phyloP scores from a whole-genome alignment of 2,113 vertebrate genomes.

The Silurus glanis region DNA sequence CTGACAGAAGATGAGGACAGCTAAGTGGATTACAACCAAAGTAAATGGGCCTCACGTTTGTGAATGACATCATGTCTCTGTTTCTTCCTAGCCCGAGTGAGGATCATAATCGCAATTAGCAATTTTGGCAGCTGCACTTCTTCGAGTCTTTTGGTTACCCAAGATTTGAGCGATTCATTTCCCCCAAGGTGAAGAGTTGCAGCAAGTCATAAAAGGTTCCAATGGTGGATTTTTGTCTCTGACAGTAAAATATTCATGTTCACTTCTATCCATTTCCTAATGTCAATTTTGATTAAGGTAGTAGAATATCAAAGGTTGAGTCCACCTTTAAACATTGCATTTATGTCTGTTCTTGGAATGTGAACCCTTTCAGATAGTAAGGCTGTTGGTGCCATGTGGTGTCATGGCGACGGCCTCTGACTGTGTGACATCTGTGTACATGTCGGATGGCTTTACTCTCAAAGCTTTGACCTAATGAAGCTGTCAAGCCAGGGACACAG shows the following conservation, averaged over 20 bases:
- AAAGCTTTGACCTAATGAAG: slow-evolving; percentile 45
- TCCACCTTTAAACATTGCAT: neutral
- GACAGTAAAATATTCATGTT: neutral
- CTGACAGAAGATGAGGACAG: slow-evolving; percentile 2
- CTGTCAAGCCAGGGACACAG: slow-evolving; percentile 29
- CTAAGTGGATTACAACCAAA: slow-evolving; percentile 44
- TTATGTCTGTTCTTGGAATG: slow-evolving; percentile 7
- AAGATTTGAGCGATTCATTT: neutral
- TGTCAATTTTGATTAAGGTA: neutral
- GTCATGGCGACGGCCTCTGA: slow-evolving; percentile 42
- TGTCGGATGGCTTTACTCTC: slow-evolving; percentile 16
- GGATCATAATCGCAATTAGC: slow-evolving; percentile 1
- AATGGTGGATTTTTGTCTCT: neutral
- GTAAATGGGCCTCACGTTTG: slow-evolving; percentile 34
- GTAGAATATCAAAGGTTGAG: neutral
- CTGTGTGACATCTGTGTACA: slow-evolving; percentile 24
- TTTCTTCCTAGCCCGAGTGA: slow-evolving; percentile 11
- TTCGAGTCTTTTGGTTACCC: neutral
- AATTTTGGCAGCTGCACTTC: slow-evolving; percentile 37
- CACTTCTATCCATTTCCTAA: neutral
- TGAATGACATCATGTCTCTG: slow-evolving; percentile 36
- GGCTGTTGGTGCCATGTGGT: slow-evolving; percentile 20
- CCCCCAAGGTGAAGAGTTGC: neutral
- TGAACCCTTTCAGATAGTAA: slow-evolving; percentile 31
- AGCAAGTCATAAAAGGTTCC: neutral